Evolutionary conservation across 2,888 invertebrate species (phyloP), one percentile per base, ranked within the genome.

Genomic region (Cephalotes varians): DNA sequence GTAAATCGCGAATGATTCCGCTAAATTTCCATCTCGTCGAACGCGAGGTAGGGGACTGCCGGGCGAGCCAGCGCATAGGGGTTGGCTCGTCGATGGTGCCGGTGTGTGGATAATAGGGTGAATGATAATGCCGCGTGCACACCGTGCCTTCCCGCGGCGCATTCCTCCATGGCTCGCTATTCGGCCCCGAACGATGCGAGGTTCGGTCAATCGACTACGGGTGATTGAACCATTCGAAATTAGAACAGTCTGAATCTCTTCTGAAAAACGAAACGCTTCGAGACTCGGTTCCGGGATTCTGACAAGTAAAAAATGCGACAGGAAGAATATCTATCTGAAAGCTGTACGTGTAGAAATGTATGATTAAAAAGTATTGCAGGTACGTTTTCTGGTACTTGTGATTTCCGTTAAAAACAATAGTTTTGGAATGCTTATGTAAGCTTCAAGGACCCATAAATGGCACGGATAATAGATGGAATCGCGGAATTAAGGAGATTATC

Each of bases 1-100:
- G 87, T 91, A 91, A 91, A 91, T 90, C 88, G 90, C 88, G 86
- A 90, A 90, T 91, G 91, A 92, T 92, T 91, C 88, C 89, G 90
- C 90, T 89, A 90, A 92, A 91, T 92, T 92, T 92, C 90, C 90
- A 89, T 91, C 89, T 90, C 90, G 89, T 89, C 91, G 90, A 91
- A 87, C 81, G 84, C 85, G 87, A 88, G 54, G 77, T 67, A 85
- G 87, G 88, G 88, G 84, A 82, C 71, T 18, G 25, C 56, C 62
- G 83, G 79, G 76, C 74, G 85, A 86, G 71, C 40, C 67, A 18
- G 34, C 40, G 49, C 10, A n/a, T 85, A 87, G 86, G 87, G 88
- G 88, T 88, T 88, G 89, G 89, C 31, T 84, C 85, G 89, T 85
- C 86, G 90, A 89, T 88, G 90, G 87, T 90, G 82, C 82, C 84